Base-by-base conservation (phyloP, 2,888 invertebrate species). In the Slavum lentiscoides region DNA sequence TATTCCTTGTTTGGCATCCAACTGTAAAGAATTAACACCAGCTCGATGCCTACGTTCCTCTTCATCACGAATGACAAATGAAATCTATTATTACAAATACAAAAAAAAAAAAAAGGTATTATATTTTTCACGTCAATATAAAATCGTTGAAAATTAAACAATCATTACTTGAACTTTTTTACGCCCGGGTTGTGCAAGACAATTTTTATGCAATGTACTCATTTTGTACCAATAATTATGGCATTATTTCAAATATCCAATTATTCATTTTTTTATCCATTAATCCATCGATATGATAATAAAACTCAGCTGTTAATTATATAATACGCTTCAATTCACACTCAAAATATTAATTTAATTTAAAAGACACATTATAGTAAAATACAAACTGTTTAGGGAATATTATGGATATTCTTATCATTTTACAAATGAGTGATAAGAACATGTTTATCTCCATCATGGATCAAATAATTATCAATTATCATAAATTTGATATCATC, bases 51-150 rank as follows among this genome's bases (percentile, higher is more conserved):
- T 91, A 84, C 92, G 91, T 88, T 99, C 98, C 85, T 95, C 94
- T 86, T 97, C 96, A 88, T 97, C 97, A 84, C 98, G 92, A 86
- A 99, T 96, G 82, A 98, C 97, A 91, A 97, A 98, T 83, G 98
- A 98, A 83, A 98, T 95, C 83, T 83, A 49, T 13, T 43, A 58
- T 11, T 61, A 61, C n/a, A 59, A 53, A 53, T 17, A 53, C 13
- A 11, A 15, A 53, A 53, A 4, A 15, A 53, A 53, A 4, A 13
- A 55, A 15, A 21, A 23, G 21, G 7, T 21, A 53, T 53, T 17
- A 13, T 49, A 13, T 49, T 61, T 61, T 15, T n/a, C 3, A 15
- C 58, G 19, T 23, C 15, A 30, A 15, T 58, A 21, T 11, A 30
- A 49, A 59, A 0, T n/a, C 11, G 11, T 49, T 49, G 6, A 49